phyloP scores from a whole-genome alignment of 2,888 invertebrate species.

The Hylaea fasciaria region DNA sequence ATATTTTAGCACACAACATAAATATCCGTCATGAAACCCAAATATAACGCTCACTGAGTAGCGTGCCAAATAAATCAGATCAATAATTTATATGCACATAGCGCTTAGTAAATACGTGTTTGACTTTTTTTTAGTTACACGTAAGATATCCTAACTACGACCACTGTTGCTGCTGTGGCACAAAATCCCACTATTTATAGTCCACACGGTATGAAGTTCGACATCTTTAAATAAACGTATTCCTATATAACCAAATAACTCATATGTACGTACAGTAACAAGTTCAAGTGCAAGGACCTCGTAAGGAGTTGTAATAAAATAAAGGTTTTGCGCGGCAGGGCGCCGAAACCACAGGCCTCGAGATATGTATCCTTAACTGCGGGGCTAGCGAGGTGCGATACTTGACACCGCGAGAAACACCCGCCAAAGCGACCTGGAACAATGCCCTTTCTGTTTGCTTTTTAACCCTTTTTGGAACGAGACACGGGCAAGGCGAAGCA shows the following conservation, averaged over 20 bases:
- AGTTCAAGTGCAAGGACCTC: conserved; percentile 69
- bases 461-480: conserved; percentile 44
- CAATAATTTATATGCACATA: too few relatives aligned
- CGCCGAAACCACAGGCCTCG: conserved; percentile 61
- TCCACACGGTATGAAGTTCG: not conserved
- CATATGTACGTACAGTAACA: conserved; percentile 29
- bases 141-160: too few relatives aligned
- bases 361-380: conserved; percentile 49
- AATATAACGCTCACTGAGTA: too few relatives aligned
- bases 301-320: conserved; percentile 69
- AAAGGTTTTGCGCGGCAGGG: conserved; percentile 65
- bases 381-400: conserved; percentile 52
- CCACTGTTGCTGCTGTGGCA: conserved; percentile 16
- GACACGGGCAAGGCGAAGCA: conserved; percentile 22
- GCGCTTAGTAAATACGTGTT: too few relatives aligned
- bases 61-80: too few relatives aligned
- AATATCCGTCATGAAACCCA: too few relatives aligned
- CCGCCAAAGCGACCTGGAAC: conserved; percentile 47
- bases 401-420: conserved; percentile 51
- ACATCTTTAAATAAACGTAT: not conserved
- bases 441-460: conserved; percentile 48
- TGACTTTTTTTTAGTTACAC: too few relatives aligned
- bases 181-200: not conserved
- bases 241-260: conserved; percentile 6
- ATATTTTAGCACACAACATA: too few relatives aligned